Evolutionary conservation across 2,888 invertebrate species (phyloP), one percentile per base, ranked within the genome.

Genomic region (Catocala fraxini): DNA sequence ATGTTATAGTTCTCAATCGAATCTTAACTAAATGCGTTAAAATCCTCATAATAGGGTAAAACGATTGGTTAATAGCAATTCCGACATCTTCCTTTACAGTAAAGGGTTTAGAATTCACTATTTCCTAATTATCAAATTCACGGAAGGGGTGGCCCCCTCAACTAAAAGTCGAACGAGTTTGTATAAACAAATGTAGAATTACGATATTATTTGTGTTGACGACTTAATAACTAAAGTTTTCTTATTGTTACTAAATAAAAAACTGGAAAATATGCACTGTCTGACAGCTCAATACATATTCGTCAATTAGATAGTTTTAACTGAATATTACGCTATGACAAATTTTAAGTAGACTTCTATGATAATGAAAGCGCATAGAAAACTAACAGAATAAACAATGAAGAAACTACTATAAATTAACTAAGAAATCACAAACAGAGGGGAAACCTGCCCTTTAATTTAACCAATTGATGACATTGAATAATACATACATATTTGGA

Each of bases 21-120:
- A 45, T 48, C 54, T 46, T 52, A 47, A 39, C 25, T 34, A 59
- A 63, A 43, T 34, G 48, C 33, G 52, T 35, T 34, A 49, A 53
- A 42, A 55, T 72, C 58, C 60, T 62, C 66, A 76, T 70, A 80
- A 75, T 71, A 43, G 75, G 77, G 73, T 83, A 84, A 85, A 83
- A 70, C 75, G 71, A 84, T 86, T 83, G 70, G 78, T 84, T 83
- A 83, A 84, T 79, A 75, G 77, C 86, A 89, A 89, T 87, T 79
- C 75, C 74, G 72, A 68, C 78, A 82, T 87, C 84, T 88, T 85
- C 81, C 81, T 71, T 79, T 42, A 83, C 70, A 75, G 85, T 80
- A 87, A 89, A 88, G 89, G 91, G 89, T 86, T 86, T 73, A 84
- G 79, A 85, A 90, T 89, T 87, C 90, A 93, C 94, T 93, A 94